Conservation (phyloP, 2,888 invertebrate genomes). For the Bhutanitis thaidina region DNA sequence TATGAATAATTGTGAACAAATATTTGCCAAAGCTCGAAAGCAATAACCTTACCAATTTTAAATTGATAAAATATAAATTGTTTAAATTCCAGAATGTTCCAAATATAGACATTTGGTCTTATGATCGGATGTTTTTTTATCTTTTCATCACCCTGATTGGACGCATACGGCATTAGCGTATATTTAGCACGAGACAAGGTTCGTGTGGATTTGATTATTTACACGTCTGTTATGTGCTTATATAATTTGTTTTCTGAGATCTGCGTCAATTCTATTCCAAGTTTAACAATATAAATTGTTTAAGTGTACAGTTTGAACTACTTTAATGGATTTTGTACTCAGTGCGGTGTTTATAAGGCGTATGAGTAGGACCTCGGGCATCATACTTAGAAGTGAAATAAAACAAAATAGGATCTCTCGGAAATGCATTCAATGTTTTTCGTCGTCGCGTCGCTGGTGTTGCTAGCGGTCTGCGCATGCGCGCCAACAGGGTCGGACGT, state of each 20-base stretch:
- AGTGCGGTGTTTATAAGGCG: constrained; percentile 48
- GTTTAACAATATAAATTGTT: constrained; percentile 36
- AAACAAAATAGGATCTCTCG: constrained; percentile 64
- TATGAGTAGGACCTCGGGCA: constrained; percentile 6
- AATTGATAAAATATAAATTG: no score
- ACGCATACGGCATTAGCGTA: constrained; percentile 32
- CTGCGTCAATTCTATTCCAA: constrained; percentile 55
- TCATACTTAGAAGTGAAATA: constrained; percentile 21
- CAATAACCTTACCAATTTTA: no score
- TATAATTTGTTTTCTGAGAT: constrained; percentile 36
- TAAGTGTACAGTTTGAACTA: constrained; percentile 55
- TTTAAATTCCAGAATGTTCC: no score
- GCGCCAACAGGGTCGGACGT: constrained; percentile 56
- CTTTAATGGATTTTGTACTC: constrained; percentile 57
- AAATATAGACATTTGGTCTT: no score
- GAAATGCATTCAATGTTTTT: constrained; percentile 69
- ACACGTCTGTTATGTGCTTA: constrained; percentile 37
- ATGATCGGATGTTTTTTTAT: no score
- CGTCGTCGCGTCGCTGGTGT: constrained; percentile 65
- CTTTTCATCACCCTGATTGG: constrained; percentile 11
- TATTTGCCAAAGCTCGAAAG: no score
- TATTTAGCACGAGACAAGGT: constrained; percentile 53
- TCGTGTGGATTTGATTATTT: constrained; percentile 52
- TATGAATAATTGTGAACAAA: no score
- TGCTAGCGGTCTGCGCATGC: constrained; percentile 63